phyloP scores from a whole-genome alignment of 1,140 invertebrate species.

The Eumeta japonica region DNA sequence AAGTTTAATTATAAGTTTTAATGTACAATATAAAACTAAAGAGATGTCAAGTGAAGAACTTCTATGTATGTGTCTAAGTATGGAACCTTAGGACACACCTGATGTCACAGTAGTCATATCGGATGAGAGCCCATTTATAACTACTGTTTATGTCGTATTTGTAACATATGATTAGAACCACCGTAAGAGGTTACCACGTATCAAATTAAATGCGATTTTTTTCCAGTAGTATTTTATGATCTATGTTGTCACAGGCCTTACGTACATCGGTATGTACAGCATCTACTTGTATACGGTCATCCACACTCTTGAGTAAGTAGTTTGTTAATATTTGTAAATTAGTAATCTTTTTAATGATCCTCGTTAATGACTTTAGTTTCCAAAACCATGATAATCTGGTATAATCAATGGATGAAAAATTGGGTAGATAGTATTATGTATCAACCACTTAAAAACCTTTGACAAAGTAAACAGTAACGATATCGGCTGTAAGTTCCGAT shows the following conservation, averaged over 20 bases:
- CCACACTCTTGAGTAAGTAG: no score
- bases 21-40: no score
- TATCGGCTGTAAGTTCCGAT: slow-evolving; percentile 6
- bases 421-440: slow-evolving; percentile 3
- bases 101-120: no score
- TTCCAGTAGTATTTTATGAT: neutral
- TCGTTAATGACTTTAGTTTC: no score
- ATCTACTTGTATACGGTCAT: no score
- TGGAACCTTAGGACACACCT: no score
- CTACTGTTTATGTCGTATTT: neutral
- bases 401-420: slow-evolving; percentile 1
- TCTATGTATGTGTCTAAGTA: no score
- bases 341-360: no score
- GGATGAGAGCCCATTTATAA: slow-evolving; percentile 4
- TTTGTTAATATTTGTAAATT: no score
- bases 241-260: neutral
- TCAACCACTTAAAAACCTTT: slow-evolving; percentile 5
- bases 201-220: neutral
- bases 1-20: no score
- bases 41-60: no score
- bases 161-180: slow-evolving; percentile 4
- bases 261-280: no score
- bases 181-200: neutral
- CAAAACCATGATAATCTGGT: slow-evolving; percentile 5
- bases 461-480: slow-evolving; percentile 2